These are phyloP conservation scores for Proales similis DNA, from an alignment of 1,140 invertebrate genomes.

Conservation along the genomic window DNA sequence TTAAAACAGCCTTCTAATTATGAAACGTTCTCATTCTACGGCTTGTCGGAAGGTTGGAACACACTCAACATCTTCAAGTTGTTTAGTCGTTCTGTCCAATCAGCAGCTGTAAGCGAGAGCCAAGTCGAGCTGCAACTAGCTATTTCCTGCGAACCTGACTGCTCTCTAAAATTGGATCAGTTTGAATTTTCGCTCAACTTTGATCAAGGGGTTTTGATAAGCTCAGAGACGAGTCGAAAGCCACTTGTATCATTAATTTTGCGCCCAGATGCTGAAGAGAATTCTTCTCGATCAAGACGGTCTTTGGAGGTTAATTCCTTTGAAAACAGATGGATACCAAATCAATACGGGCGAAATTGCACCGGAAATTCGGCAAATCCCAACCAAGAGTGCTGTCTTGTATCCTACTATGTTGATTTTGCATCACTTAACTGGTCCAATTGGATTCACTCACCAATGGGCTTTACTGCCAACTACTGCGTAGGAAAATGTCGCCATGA, in stretches of 20 bases:
- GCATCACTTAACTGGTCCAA: slow-evolving; percentile 13
- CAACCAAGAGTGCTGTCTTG: slow-evolving; percentile 11
- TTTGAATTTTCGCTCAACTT: slow-evolving; percentile 1
- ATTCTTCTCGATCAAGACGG: too few species aligned
- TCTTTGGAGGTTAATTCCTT: slow-evolving; percentile 1
- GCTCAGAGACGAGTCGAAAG: slow-evolving; percentile 6
- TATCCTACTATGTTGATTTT: slow-evolving; percentile 17
- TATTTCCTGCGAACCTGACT: not conserved
- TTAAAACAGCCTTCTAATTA: too few species aligned
- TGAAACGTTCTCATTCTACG: too few species aligned
- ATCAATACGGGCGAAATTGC: not conserved
- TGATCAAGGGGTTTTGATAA: slow-evolving; percentile 20
- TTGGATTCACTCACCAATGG: slow-evolving; percentile 5
- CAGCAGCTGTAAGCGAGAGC: not conserved
- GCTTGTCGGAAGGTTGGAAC: slow-evolving; percentile 20
- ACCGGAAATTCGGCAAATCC: not conserved
- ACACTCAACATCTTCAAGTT: slow-evolving; percentile 23
- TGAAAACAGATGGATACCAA: not conserved
- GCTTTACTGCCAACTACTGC: slow-evolving; percentile 23
- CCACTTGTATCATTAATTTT: too few species aligned
- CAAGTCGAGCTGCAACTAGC: not conserved
- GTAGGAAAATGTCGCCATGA: slow-evolving; percentile 13
- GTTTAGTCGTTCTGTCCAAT: not conserved
- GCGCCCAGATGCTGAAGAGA: too few species aligned
- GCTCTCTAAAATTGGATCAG: not conserved